Evolutionary conservation across 2,113 vertebrate species (phyloP).

Genomic region (Acrocephalus arundinaceus): DNA sequence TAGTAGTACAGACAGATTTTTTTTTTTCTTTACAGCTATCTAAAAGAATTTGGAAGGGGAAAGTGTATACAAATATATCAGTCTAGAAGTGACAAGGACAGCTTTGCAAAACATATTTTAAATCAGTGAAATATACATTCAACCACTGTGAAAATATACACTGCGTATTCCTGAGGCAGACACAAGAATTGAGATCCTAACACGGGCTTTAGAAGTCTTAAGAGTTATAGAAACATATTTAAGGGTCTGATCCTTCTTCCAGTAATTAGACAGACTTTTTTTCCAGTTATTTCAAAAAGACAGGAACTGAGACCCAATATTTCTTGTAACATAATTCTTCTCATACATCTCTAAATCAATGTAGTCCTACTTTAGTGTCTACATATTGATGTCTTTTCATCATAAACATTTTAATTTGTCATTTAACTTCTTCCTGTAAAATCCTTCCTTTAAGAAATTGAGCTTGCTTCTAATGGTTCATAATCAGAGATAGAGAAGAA

Average conservation of each 20-base stretch:
- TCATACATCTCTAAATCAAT: background rate
- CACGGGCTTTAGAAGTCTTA: background rate
- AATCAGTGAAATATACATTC: slow-evolving; percentile 38
- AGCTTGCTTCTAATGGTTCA: background rate
- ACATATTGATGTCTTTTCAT: background rate
- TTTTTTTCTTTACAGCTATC: background rate
- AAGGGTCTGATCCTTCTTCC: background rate
- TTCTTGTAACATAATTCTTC: slow-evolving; percentile 15
- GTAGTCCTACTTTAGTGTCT: background rate
- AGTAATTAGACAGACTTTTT: background rate
- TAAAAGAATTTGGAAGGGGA: slow-evolving; percentile 29
- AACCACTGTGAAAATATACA: slow-evolving; percentile 43
- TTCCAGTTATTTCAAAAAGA: background rate
- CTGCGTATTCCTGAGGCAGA: slow-evolving; percentile 35
- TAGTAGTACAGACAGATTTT: background rate
- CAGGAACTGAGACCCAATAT: background rate
- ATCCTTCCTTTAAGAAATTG: background rate
- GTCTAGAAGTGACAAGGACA: background rate
- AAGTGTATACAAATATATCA: slow-evolving; percentile 51
- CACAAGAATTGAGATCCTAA: slow-evolving; percentile 13
- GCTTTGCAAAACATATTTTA: slow-evolving; percentile 51
- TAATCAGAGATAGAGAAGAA: background rate
- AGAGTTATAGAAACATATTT: slow-evolving; percentile 21
- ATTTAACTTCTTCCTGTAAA: background rate
- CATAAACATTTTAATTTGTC: background rate